phyloP scores from a whole-genome alignment of 2,888 invertebrate species.

The Antitype chi region DNA sequence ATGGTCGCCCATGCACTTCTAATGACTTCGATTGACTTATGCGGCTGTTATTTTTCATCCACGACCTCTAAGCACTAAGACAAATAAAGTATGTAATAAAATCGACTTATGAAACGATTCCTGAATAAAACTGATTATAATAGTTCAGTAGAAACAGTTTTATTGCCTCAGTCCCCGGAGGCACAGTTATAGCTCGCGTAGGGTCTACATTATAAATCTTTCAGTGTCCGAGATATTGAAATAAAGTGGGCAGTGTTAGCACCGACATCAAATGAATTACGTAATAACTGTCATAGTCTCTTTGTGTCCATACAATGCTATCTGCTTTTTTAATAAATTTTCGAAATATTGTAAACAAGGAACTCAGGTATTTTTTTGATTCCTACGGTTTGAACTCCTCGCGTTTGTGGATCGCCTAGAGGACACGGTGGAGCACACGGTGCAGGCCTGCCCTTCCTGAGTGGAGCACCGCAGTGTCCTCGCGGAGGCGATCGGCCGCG shows the following conservation, averaged over 20 bases:
- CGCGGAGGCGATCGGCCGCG: too few species aligned
- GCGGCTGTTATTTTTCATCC: too few species aligned
- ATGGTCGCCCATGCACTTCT: too few species aligned
- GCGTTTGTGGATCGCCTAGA: too few species aligned
- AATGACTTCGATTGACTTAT: too few species aligned
- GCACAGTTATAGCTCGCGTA: slow-evolving; percentile 24
- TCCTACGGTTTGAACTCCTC: too few species aligned
- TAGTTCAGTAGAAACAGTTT: slow-evolving; percentile 32
- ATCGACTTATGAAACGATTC: not conserved
- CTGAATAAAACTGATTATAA: slow-evolving; percentile 11
- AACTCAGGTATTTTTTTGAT: too few species aligned
- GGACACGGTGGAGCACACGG: too few species aligned
- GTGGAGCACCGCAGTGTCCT: too few species aligned
- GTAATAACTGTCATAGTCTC: not conserved
- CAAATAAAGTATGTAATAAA: not conserved
- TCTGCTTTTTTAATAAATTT: not conserved
- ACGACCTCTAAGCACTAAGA: too few species aligned
- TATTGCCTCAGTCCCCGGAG: slow-evolving; percentile 17
- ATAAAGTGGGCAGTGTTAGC: slow-evolving; percentile 3
- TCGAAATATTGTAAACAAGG: not conserved
- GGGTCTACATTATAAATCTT: slow-evolving; percentile 37
- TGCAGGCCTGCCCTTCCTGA: too few species aligned
- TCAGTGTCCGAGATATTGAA: slow-evolving; percentile 16
- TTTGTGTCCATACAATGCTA: not conserved
- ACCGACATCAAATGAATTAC: slow-evolving; percentile 4